phyloP scores from a whole-genome alignment of 2,797 vertebrate species.

The Pygocentrus nattereri region DNA sequence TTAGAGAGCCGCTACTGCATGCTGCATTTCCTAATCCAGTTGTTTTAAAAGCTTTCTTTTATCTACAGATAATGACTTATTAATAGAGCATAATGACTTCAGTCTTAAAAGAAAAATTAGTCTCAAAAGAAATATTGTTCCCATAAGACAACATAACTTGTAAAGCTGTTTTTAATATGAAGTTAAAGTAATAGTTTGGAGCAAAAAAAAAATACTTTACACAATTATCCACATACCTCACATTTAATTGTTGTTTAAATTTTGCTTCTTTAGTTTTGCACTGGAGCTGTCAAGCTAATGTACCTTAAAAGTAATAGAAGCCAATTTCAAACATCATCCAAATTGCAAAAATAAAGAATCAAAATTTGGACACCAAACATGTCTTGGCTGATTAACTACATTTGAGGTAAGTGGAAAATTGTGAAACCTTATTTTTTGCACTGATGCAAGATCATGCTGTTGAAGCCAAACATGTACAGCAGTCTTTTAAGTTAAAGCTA shows the following conservation, averaged over 20 bases:
- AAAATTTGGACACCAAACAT: neutral
- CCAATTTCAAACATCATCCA: neutral
- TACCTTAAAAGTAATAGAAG: too few relatives aligned
- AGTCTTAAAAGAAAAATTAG: neutral
- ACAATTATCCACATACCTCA: too few relatives aligned
- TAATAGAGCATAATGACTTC: neutral
- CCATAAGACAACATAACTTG: neutral
- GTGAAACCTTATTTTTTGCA: neutral
- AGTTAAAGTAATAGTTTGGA: too few relatives aligned
- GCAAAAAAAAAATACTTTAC: too few relatives aligned
- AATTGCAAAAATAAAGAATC: too few relatives aligned
- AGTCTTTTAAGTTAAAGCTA: conserved; percentile 25
- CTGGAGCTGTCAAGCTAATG: neutral
- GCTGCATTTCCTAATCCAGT: conserved; percentile 27
- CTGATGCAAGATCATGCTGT: too few relatives aligned
- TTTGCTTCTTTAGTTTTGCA: neutral
- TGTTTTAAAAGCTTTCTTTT: neutral
- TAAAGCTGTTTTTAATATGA: too few relatives aligned
- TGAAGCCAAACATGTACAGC: neutral
- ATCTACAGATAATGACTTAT: neutral
- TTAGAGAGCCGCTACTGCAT: conserved; percentile 29
- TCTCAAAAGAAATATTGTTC: neutral
- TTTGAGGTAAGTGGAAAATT: neutral
- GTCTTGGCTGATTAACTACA: neutral
- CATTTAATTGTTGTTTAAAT: too few relatives aligned